These are phyloP conservation scores for Drosophila flavopinicola DNA, from an alignment of 2,888 invertebrate species.

Conservation along the genomic window DNA sequence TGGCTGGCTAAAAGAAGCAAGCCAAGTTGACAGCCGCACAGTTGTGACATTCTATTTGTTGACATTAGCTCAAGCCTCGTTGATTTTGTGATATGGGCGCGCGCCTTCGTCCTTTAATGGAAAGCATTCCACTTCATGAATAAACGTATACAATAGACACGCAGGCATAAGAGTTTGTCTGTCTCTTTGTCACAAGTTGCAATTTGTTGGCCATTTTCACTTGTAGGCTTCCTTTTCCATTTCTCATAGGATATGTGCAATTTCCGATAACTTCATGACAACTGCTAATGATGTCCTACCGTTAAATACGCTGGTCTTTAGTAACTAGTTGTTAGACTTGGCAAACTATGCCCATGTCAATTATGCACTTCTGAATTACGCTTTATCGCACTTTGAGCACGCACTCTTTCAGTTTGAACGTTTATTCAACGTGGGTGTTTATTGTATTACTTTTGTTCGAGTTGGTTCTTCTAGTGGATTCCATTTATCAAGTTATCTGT, in stretches of 20 bases:
- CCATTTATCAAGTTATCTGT: too few relatives aligned
- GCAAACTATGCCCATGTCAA: slow-evolving; percentile 33
- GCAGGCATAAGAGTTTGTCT: slow-evolving; percentile 35
- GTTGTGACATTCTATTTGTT: slow-evolving; percentile 63
- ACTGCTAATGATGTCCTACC: slow-evolving; percentile 52
- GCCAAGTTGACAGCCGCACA: slow-evolving; percentile 45
- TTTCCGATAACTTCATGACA: slow-evolving; percentile 60
- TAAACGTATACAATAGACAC: background rate
- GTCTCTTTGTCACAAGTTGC: slow-evolving; percentile 53
- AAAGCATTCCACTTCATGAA: slow-evolving; percentile 22
- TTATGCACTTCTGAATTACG: slow-evolving; percentile 32
- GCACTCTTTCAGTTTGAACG: slow-evolving; percentile 3
- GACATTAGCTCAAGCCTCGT: slow-evolving; percentile 65
- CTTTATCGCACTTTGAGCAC: slow-evolving; percentile 13
- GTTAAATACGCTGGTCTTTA: background rate
- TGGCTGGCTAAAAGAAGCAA: slow-evolving; percentile 5
- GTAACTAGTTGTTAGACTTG: background rate
- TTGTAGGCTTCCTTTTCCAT: slow-evolving; percentile 42
- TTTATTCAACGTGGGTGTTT: background rate
- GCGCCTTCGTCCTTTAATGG: slow-evolving; percentile 20
- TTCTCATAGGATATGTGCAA: slow-evolving; percentile 68
- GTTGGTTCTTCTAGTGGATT: too few relatives aligned
- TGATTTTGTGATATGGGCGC: slow-evolving; percentile 56
- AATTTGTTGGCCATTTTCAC: slow-evolving; percentile 33
- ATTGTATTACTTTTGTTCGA: too few relatives aligned